phyloP scores from a whole-genome alignment of 1,140 invertebrate species.

The Ganaspis sp. region DNA sequence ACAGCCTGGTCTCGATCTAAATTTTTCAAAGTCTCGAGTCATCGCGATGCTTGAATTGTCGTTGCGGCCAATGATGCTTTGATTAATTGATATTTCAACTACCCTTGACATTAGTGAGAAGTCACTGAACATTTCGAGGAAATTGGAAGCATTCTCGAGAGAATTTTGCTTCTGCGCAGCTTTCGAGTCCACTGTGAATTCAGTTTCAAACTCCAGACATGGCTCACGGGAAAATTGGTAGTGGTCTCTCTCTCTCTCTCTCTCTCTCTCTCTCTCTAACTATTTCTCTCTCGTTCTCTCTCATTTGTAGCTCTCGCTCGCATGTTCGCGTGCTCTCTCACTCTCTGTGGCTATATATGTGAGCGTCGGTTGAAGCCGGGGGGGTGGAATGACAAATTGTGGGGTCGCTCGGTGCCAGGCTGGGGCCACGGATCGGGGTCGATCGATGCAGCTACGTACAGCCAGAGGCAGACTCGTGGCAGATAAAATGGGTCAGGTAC shows the following conservation, averaged over 20 bases:
- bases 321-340: too few species aligned
- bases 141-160: background rate
- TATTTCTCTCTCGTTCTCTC: too few species aligned
- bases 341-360: constrained; percentile 26
- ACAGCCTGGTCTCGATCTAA: too few species aligned
- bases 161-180: background rate
- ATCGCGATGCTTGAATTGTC: too few species aligned
- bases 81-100: constrained; percentile 5
- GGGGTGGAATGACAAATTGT: constrained; percentile 66
- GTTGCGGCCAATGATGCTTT: background rate
- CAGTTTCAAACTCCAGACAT: constrained; percentile 1
- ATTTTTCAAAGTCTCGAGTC: too few species aligned
- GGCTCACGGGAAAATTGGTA: constrained; percentile 43
- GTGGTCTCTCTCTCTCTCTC: constrained; percentile 35
- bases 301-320: too few species aligned
- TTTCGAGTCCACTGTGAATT: background rate
- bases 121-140: background rate
- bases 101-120: constrained; percentile 25
- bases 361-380: constrained; percentile 37
- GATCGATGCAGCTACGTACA: constrained; percentile 75
- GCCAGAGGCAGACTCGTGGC: constrained; percentile 57
- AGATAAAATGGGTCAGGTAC: constrained; percentile 72
- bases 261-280: constrained; percentile 31
- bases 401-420: constrained; percentile 70
- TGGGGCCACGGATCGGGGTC: constrained; percentile 73